Evolutionary conservation across 2,113 vertebrate species (phyloP), one percentile per base, ranked within the genome.

Genomic region (pig (Sus scrofa)): DNA sequence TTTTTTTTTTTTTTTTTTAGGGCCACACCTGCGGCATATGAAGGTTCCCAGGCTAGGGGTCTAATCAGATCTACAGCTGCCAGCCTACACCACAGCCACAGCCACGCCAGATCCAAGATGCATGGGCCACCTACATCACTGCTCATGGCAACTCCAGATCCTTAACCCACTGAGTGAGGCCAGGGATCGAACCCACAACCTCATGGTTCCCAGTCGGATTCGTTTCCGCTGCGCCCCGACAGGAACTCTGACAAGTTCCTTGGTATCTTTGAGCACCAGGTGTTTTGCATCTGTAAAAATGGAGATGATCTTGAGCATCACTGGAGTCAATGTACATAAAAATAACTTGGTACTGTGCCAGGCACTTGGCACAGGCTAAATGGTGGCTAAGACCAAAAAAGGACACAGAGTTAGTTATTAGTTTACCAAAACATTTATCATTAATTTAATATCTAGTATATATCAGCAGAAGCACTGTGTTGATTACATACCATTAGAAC

Each of bases 281-380:
- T 30, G 81, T 85, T 44, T 39, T 75, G 32, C 52, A 68, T 37
- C 62, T 89, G 56, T 83, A 39, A 83, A 83, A 86, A 56, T 54
- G 52, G 37, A 70, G 54, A 86, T 34, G 78, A 83, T 22, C 8
- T 22, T 96, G 37, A 85, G 52, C 32, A 89, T 71, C 71, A 83
- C 74, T 18, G 62, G 78, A 86, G 54, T 71, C 52, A 77, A 32
- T 58, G 58, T 63, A 60, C 60, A 24, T 32, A 68, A 14, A 84
- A 87, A 82, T 54, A 83, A 52, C 14, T 75, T 54, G 79, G 4
- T 34, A 58, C 9, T 83, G 52, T 52, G 19, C 14, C 32, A 62
- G 56, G 20, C 26, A 91, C 20, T 16, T 67, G 32, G 32, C 22
- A 79, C 88, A 94, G 83, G 20, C 70, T 87, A 97, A 88, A 62